Percentiles rank a stretch among this genome's conserved stretches.
Conservation (phyloP, 2,888 invertebrate species). For the Patella caerulea region DNA sequence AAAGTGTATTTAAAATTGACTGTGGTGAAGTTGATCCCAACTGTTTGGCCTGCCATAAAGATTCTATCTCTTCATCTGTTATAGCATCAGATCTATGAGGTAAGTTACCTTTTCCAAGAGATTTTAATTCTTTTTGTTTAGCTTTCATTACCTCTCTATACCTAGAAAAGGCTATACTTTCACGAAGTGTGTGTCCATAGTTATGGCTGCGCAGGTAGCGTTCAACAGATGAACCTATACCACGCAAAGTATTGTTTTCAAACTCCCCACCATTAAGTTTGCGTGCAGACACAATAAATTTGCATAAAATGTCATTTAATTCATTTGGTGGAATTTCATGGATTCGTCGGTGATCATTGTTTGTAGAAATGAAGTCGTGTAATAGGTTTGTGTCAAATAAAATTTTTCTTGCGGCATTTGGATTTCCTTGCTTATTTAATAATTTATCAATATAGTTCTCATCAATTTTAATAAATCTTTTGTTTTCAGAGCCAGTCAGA, state of each 20-base stretch:
- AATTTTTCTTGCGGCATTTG: background rate
- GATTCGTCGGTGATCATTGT: background rate
- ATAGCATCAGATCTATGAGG: slow-evolving; percentile 21
- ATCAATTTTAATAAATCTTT: background rate
- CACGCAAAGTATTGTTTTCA: no score
- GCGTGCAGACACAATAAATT: background rate
- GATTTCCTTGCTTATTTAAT: background rate
- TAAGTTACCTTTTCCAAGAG: slow-evolving; percentile 23
- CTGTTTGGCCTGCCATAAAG: slow-evolving; percentile 25
- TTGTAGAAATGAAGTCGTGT: background rate
- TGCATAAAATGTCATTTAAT: background rate
- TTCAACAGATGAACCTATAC: slow-evolving; percentile 9
- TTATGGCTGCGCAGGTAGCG: no score
- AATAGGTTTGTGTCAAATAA: background rate
- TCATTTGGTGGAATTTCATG: slow-evolving; percentile 12
- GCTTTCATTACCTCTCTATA: slow-evolving; percentile 6
- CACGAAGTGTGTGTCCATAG: no score
- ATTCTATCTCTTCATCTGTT: slow-evolving; percentile 27
- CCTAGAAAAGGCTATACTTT: slow-evolving; percentile 13
- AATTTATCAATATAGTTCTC: background rate
- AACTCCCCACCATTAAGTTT: no score
- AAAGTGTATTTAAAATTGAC: slow-evolving; percentile 28
- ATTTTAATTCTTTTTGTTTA: slow-evolving; percentile 15
- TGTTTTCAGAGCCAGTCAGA: background rate
- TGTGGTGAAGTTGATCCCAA: slow-evolving; percentile 27